phyloP scores from a whole-genome alignment of 23 tunicate species.

The Halocynthia aurantium region DNA sequence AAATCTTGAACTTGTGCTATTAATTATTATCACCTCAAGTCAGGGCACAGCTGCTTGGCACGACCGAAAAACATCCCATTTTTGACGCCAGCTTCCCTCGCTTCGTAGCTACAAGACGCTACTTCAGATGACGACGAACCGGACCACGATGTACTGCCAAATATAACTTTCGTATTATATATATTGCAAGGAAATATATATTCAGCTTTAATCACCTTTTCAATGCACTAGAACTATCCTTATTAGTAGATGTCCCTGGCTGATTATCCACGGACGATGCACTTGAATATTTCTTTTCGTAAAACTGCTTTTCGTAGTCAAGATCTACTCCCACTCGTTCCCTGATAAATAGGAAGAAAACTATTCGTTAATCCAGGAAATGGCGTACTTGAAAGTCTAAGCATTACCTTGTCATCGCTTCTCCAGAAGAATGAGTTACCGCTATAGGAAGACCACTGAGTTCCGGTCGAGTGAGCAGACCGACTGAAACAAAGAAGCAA shows the following conservation, averaged over 20 bases:
- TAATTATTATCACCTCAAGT: constrained; percentile 45
- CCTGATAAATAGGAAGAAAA: background rate
- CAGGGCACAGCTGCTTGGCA: constrained; percentile 90
- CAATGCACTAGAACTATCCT: too few relatives aligned
- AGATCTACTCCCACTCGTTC: constrained; percentile 32
- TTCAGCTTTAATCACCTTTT: too few relatives aligned
- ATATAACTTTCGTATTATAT: too few relatives aligned
- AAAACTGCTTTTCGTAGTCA: constrained; percentile 54
- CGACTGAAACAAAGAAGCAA: constrained; percentile 91
- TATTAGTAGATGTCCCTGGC: background rate
- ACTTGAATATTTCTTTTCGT: constrained; percentile 24
- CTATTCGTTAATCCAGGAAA: background rate
- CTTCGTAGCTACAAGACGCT: constrained; percentile 80
- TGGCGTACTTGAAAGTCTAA: background rate
- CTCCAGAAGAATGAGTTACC: constrained; percentile 64
- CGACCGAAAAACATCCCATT: constrained; percentile 93
- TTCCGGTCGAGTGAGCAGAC: constrained; percentile 65
- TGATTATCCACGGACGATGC: background rate
- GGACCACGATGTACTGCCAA: background rate
- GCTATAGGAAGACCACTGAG: constrained; percentile 60
- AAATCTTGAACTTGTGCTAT: too few relatives aligned
- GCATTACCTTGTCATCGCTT: constrained; percentile 6
- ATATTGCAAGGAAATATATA: too few relatives aligned
- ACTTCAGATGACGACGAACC: constrained; percentile 65
- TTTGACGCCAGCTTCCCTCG: constrained; percentile 62